A percentile compares a stretch with the other conserved stretches of the same genome.
These are phyloP conservation scores for Telenomus remus DNA, from an alignment of 1,140 invertebrate species.

Conservation along the genomic window DNA sequence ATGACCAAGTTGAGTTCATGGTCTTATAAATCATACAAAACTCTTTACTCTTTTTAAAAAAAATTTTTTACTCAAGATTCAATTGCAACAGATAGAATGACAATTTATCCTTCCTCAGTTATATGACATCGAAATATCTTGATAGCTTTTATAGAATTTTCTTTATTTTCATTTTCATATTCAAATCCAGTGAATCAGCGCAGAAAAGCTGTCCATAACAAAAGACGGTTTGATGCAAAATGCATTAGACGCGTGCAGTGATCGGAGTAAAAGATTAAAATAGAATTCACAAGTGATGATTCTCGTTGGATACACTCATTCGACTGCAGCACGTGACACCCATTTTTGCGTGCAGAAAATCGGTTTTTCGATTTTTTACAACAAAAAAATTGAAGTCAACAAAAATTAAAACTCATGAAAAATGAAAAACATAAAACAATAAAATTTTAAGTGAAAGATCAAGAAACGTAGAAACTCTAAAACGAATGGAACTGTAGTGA, in stretches of 20 bases:
- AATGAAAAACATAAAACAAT: no score
- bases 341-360: neutral
- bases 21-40: neutral
- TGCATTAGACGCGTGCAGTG: neutral
- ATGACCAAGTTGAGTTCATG: neutral
- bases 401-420: no score
- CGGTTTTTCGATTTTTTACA: no score
- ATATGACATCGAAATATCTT: neutral
- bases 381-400: no score
- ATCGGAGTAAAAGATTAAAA: conserved; percentile 13
- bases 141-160: neutral
- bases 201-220: neutral
- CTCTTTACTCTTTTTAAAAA: no score
- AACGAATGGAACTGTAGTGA: neutral
- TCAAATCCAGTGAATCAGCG: conserved; percentile 1
- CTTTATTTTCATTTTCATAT: no score
- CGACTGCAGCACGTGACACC: neutral
- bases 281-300: conserved; percentile 4
- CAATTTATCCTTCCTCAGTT: no score
- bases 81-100: no score
- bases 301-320: neutral
- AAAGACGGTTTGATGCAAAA: conserved; percentile 5
- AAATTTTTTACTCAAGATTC: no score
- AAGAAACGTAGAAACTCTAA: neutral
- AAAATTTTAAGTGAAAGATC: no score